Conservation (phyloP, 2,888 invertebrate species). For the Andrena hattorfiana region DNA sequence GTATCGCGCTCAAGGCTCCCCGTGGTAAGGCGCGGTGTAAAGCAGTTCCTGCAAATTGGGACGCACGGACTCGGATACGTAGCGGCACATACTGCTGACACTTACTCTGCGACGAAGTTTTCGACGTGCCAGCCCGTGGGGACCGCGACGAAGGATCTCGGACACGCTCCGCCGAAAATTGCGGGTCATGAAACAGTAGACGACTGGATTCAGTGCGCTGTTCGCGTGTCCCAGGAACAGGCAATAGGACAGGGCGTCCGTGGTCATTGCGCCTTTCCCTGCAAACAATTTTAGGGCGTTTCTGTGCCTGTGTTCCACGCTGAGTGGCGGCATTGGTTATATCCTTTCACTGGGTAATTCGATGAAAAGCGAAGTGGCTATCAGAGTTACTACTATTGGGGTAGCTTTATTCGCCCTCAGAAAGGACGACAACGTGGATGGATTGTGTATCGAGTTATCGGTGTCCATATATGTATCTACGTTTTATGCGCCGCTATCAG, state of each 20-base stretch:
- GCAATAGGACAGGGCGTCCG: slow-evolving; percentile 88
- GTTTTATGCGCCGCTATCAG: not conserved
- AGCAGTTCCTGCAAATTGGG: slow-evolving; percentile 4
- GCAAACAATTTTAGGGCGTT: slow-evolving; percentile 52
- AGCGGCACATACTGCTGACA: slow-evolving; percentile 6
- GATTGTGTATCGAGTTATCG: not conserved
- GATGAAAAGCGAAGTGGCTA: not conserved
- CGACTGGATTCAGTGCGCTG: slow-evolving; percentile 91
- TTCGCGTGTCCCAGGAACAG: slow-evolving; percentile 91
- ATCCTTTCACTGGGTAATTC: not conserved
- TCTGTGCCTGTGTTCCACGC: slow-evolving; percentile 1
- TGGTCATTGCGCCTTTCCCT: slow-evolving; percentile 79
- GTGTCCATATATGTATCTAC: not conserved
- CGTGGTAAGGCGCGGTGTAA: not conserved
- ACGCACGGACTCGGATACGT: not conserved
- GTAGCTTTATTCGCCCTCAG: not conserved
- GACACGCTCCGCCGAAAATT: slow-evolving; percentile 90
- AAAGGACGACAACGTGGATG: not conserved
- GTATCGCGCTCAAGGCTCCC: not conserved
- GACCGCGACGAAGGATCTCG: slow-evolving; percentile 86
- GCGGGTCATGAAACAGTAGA: slow-evolving; percentile 91
- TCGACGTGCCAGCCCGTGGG: slow-evolving; percentile 61
- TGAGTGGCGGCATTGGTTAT: too few species aligned
- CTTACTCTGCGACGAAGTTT: slow-evolving; percentile 76
- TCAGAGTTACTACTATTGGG: not conserved